These are phyloP conservation scores for Hemiprocne comata DNA, from an alignment of 2,113 vertebrate genomes.

Conservation along the genomic window DNA sequence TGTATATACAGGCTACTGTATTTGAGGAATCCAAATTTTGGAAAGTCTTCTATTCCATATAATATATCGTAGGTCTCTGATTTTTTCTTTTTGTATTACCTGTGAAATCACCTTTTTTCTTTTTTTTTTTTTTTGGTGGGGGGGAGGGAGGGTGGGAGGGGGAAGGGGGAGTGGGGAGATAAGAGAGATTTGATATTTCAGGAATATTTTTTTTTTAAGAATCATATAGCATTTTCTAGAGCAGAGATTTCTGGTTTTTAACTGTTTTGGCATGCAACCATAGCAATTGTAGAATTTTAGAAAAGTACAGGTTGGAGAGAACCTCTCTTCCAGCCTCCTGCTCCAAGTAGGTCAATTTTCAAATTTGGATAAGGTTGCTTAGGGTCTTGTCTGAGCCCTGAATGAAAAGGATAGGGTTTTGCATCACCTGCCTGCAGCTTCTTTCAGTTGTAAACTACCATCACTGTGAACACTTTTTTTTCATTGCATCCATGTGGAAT, in stretches of 20 bases:
- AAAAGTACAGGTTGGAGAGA: not conserved
- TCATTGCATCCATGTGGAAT: not conserved
- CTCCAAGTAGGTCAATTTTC: not conserved
- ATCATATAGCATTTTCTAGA: not conserved
- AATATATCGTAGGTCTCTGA: not conserved
- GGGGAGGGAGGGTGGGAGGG: too few species aligned
- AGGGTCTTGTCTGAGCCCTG: not conserved
- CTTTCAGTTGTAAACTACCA: not conserved
- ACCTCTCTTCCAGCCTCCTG: not conserved
- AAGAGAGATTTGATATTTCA: not conserved
- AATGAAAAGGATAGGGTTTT: not conserved
- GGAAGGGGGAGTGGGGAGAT: fast-evolving
- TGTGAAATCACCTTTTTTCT: not conserved
- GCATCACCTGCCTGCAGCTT: not conserved
- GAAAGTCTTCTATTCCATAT: not conserved
- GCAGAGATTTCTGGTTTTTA: not conserved
- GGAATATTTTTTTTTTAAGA: not conserved
- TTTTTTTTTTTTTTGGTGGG: not conserved
- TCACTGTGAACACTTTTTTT: not conserved
- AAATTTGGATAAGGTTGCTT: not conserved
- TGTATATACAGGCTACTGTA: not conserved
- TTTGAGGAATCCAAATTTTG: not conserved
- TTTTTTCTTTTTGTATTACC: not conserved
- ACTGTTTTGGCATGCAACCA: not conserved
- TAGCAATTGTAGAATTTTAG: not conserved